phyloP scores from a whole-genome alignment of 2,113 vertebrate genomes.

The Pluvialis apricaria region DNA sequence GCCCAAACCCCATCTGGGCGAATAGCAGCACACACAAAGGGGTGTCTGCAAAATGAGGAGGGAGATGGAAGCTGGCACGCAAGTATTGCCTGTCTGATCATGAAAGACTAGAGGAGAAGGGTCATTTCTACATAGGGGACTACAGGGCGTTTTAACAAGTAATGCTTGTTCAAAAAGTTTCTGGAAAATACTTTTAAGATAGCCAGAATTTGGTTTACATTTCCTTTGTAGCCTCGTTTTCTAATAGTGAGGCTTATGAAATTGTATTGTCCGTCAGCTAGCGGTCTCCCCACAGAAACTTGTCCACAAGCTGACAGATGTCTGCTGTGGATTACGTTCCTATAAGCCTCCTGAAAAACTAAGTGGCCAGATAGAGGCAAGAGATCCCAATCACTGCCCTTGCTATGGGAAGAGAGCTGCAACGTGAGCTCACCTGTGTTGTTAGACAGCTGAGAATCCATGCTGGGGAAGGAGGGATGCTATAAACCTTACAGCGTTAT shows the following conservation, averaged over 20 bases:
- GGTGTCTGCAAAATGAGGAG: too few species aligned
- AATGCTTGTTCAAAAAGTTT: too few species aligned
- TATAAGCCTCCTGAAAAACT: background rate
- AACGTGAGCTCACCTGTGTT: fast-evolving
- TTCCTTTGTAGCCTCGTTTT: background rate
- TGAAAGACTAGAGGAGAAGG: too few species aligned
- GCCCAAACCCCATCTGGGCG: too few species aligned
- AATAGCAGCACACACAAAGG: too few species aligned
- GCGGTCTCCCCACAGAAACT: background rate
- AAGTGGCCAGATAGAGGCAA: background rate
- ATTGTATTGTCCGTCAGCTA: background rate
- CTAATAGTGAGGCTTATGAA: background rate
- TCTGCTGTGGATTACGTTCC: background rate
- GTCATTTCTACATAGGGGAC: too few species aligned
- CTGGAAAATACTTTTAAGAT: background rate
- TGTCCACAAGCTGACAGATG: background rate
- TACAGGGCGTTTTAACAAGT: too few species aligned
- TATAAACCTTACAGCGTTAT: background rate
- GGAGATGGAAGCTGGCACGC: too few species aligned
- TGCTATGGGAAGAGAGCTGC: background rate
- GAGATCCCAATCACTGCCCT: background rate
- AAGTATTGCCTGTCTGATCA: too few species aligned
- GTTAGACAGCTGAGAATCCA: background rate
- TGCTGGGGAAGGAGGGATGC: background rate
- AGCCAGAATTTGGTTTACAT: background rate